These are phyloP conservation scores for Maccullochella peelii DNA, from an alignment of 2,113 vertebrate species.

Conservation along the genomic window DNA sequence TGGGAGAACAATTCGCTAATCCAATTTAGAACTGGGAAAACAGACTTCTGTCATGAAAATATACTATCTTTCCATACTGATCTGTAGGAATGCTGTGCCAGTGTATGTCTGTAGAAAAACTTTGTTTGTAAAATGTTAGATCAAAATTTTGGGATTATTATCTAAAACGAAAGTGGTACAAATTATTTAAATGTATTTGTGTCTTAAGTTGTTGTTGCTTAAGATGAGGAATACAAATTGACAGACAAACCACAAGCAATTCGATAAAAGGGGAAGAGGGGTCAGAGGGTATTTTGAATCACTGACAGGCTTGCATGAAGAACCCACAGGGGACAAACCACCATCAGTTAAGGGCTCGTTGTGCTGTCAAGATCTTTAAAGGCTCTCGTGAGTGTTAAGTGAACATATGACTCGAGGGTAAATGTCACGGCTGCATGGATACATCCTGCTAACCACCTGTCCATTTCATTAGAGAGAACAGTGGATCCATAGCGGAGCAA, in stretches of 20 bases:
- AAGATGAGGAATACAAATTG: not conserved
- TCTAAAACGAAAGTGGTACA: not conserved
- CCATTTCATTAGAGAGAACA: constrained; percentile 34
- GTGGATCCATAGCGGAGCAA: not conserved
- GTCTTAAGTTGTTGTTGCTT: not conserved
- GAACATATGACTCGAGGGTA: constrained; percentile 29
- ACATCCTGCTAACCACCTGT: constrained; percentile 20
- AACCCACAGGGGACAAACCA: constrained; percentile 28
- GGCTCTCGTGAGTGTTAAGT: not conserved
- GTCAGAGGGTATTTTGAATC: constrained; percentile 13
- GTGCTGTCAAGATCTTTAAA: constrained; percentile 14
- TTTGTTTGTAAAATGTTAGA: constrained; percentile 3
- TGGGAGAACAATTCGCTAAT: constrained; percentile 63
- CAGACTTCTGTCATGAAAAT: constrained; percentile 56
- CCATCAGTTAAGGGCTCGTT: not conserved
- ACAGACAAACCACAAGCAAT: not conserved
- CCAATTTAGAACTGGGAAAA: constrained; percentile 66
- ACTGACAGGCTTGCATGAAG: not conserved
- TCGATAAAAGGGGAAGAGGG: constrained; percentile 8
- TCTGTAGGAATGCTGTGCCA: not conserved
- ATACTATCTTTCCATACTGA: not conserved
- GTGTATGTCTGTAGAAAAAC: not conserved
- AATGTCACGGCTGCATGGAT: constrained; percentile 35
- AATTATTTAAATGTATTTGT: not conserved
- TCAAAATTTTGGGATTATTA: not conserved